Evolutionary conservation across 2,113 vertebrate genomes (phyloP).

Genomic region (Spea multiplicata): DNA sequence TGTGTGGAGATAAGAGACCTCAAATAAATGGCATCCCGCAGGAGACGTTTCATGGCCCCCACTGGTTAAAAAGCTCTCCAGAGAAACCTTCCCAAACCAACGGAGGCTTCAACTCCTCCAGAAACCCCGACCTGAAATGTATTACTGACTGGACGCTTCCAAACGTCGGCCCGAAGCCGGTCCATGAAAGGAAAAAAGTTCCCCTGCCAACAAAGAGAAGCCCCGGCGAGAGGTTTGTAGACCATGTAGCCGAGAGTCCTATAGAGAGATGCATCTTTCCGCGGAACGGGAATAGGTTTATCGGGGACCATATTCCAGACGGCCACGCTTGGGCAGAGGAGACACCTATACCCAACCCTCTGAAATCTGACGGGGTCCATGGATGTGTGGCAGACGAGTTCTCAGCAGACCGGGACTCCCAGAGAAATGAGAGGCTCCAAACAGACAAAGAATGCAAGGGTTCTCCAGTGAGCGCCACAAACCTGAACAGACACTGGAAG

Average conservation of each 20-base stretch:
- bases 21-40: slow-evolving; percentile 6
- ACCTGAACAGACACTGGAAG: slow-evolving; percentile 8
- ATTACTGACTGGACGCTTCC: not conserved
- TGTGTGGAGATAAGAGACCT: not conserved
- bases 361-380: not conserved
- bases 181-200: not conserved
- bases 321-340: not conserved
- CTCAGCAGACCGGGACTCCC: not conserved
- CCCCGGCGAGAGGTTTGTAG: not conserved
- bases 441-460: not conserved
- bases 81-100: not conserved
- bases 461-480: not conserved
- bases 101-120: not conserved
- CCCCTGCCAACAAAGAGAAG: not conserved
- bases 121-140: not conserved
- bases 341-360: not conserved
- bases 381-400: not conserved
- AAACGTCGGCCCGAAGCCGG: not conserved
- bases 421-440: no score
- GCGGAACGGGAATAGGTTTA: not conserved
- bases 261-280: not conserved
- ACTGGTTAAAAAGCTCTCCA: not conserved
- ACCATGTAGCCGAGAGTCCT: not conserved
- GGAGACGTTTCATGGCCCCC: not conserved
- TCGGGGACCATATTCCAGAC: not conserved